Evolutionary conservation across 2,797 vertebrate species (phyloP).

Genomic region (Anisognathus igniventris): DNA sequence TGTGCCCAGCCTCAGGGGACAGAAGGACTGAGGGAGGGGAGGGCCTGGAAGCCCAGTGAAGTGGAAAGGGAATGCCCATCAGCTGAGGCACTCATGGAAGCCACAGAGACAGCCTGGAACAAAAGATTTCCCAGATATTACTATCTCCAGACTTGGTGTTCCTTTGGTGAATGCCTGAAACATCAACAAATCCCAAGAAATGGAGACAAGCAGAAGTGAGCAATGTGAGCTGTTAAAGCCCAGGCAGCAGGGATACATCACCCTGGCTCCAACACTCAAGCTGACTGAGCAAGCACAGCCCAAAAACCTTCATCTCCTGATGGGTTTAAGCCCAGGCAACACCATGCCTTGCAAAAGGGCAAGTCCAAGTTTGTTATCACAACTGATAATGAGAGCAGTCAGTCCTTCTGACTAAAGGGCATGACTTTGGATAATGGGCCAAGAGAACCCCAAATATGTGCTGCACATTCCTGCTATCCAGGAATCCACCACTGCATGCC

Average conservation of each 20-base stretch:
- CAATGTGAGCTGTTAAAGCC: neutral
- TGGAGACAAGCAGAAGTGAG: neutral
- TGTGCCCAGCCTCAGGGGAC: neutral
- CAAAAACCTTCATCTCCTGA: neutral
- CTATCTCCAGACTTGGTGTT: neutral
- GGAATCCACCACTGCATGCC: neutral
- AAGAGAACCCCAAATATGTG: neutral
- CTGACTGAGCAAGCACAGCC: neutral
- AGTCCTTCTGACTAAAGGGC: neutral
- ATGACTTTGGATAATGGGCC: neutral
- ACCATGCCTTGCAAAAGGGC: neutral
- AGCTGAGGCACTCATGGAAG: neutral
- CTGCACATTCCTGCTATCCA: neutral
- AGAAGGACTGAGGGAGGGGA: neutral
- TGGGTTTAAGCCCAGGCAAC: neutral
- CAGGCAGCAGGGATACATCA: neutral
- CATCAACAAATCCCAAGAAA: neutral
- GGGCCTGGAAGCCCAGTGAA: neutral
- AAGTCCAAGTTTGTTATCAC: neutral
- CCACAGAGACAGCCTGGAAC: neutral
- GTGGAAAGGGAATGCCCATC: slow-evolving; percentile 7
- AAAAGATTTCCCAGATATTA: neutral
- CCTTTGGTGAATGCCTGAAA: neutral
- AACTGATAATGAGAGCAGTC: neutral
- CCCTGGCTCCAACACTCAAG: neutral